Conservation (phyloP, 2,888 invertebrate species). For the Holacanthella duospinosa region DNA sequence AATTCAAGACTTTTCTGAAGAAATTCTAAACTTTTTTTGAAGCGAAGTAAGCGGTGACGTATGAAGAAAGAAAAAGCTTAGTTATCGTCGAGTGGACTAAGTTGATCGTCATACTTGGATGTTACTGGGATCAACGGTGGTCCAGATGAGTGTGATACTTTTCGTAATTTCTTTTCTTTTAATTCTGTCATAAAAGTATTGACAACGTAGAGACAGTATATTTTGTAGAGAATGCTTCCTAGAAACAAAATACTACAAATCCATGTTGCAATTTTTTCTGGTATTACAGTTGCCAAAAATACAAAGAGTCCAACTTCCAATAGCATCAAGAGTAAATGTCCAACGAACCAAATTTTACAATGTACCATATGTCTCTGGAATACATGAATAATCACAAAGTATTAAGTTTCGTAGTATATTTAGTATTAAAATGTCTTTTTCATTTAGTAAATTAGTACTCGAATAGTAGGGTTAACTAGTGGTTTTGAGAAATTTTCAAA, state of each 20-base stretch:
- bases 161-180: neutral
- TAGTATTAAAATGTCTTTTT: too few species aligned
- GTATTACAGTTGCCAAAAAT: conserved; percentile 7
- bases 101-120: neutral
- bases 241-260: conserved; percentile 3
- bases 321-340: neutral
- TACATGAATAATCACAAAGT: neutral
- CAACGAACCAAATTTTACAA: conserved; percentile 7
- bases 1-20: too few species aligned
- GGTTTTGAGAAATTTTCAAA: too few species aligned
- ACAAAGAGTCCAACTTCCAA: conserved; percentile 9
- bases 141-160: conserved; percentile 9
- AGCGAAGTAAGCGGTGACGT: too few species aligned
- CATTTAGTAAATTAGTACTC: too few species aligned
- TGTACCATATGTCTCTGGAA: conserved; percentile 6
- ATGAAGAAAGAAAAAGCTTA: too few species aligned
- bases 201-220: conserved; percentile 10
- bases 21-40: too few species aligned
- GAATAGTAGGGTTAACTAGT: too few species aligned
- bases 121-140: conserved; percentile 10
- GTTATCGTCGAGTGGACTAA: neutral
- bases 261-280: conserved; percentile 9
- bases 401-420: too few species aligned
- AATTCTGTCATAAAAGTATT: conserved; percentile 6
- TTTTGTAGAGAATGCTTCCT: conserved; percentile 9